Base-by-base conservation (phyloP, 2,888 invertebrate genomes). In the Dryobota labecula region DNA sequence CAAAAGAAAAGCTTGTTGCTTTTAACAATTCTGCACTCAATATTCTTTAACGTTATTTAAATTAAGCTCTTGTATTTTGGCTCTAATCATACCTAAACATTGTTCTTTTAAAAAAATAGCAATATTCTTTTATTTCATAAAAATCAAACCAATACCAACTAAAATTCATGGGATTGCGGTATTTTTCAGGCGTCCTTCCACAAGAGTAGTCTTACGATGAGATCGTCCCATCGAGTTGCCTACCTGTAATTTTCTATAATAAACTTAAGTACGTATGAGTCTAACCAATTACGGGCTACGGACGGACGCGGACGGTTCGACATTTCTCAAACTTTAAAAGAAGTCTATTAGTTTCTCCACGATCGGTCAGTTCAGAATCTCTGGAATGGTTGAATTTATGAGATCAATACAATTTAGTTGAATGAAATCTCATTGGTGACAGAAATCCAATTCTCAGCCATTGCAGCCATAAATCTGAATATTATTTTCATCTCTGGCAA, bases 161-260 rank as follows among this genome's bases (percentile, higher is more conserved):
- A n/a, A 36, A 24, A 51, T 49, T 57, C 57, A 67, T 53, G 47
- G 57, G 33, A 60, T 63, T 47, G 38, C 49, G 43, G 56, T 57
- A 43, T 61, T 61, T 72, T 74, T 73, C 73, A 68, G 70, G 30
- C 27, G 66, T 70, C 30, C n/a, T 68, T 70, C 30, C n/a, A 61
- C 72, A 63, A 53, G 56, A 63, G 69, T 49, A 58, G 62, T 66
- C 65, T 76, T 74, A 70, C 74, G 82, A 83, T 82, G 84, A 80
- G 82, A 87, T 85, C 84, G 86, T 86, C 76, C 83, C 76, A 77
- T 83, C 79, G 82, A 58, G 76, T 84, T 85, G 80, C 85, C 86
- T 79, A 77, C 85, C 87, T 90, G 87, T 92, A 92, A 92, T 92
- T 90, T 90, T 91, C 87, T 87, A 85, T 92, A 91, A 92, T 92